Evolutionary conservation across 2,888 invertebrate species (phyloP).

Genomic region (Torymus aiolomorphi): DNA sequence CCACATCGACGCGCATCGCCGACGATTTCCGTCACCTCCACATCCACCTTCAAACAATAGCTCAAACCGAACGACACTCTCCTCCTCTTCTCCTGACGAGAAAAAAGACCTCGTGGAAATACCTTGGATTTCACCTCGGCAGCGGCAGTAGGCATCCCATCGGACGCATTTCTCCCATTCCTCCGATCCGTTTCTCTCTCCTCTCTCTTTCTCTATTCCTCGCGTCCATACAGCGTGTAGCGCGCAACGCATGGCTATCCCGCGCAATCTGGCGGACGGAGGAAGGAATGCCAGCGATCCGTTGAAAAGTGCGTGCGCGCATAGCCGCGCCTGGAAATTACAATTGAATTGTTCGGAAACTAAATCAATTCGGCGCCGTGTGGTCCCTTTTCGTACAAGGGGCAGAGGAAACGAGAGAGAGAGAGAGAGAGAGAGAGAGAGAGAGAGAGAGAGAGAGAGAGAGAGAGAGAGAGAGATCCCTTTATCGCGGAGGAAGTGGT

Average conservation of each 20-base stretch:
- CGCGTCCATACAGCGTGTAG: neutral
- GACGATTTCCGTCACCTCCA: no score
- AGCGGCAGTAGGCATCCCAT: neutral
- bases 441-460: no score
- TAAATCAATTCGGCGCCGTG: conserved; percentile 55
- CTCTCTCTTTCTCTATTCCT: conserved; percentile 4
- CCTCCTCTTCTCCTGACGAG: no score
- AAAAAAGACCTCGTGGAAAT: conserved; percentile 14
- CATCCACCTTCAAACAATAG: no score
- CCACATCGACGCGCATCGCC: no score
- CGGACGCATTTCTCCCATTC: conserved; percentile 44
- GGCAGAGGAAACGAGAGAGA: neutral
- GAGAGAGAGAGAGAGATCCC: no score
- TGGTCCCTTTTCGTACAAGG: neutral
- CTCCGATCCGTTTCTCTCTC: conserved; percentile 25
- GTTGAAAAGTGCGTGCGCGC: conserved; percentile 18
- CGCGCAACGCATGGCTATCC: neutral
- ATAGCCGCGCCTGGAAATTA: conserved; percentile 54
- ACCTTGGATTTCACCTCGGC: conserved; percentile 18
- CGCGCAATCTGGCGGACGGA: conserved; percentile 31
- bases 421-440: conserved; percentile 1
- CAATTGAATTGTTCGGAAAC: conserved; percentile 60
- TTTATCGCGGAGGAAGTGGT: neutral
- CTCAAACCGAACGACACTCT: no score
- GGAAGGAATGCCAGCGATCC: conserved; percentile 40